Conservation (phyloP, 2,888 invertebrate genomes). For the Unio pictorum region DNA sequence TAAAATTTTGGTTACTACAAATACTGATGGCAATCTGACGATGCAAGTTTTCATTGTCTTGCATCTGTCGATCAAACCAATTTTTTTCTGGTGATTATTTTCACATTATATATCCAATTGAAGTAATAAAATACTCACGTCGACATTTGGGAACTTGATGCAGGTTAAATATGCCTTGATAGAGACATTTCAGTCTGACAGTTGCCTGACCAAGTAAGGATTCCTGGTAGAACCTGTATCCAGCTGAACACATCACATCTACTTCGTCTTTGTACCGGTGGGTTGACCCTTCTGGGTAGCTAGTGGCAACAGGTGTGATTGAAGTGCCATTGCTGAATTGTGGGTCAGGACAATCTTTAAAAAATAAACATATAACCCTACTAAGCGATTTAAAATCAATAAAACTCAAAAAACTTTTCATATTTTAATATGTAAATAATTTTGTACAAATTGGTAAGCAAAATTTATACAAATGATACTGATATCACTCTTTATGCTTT, state of each 20-base stretch:
- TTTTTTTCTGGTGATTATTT: too few relatives aligned
- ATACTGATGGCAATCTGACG: too few relatives aligned
- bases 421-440: not conserved
- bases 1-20: too few relatives aligned
- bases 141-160: slow-evolving; percentile 31
- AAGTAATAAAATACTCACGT: slow-evolving; percentile 27
- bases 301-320: slow-evolving; percentile 3
- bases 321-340: slow-evolving; percentile 33
- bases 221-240: slow-evolving; percentile 24
- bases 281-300: not conserved
- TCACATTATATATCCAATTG: too few relatives aligned
- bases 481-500: not conserved
- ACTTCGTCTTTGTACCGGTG: slow-evolving; percentile 34
- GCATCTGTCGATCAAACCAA: too few relatives aligned
- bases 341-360: slow-evolving; percentile 49
- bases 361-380: not conserved
- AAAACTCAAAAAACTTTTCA: not conserved
- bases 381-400: too few relatives aligned
- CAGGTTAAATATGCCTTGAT: too few relatives aligned
- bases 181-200: too few relatives aligned
- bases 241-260: slow-evolving; percentile 39
- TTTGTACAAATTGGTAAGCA: not conserved
- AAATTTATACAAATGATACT: not conserved
- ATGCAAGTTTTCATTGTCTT: too few relatives aligned
- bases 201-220: too few relatives aligned